Conservation (phyloP, 2,113 vertebrate species). For the Sphyrna mokarran region DNA sequence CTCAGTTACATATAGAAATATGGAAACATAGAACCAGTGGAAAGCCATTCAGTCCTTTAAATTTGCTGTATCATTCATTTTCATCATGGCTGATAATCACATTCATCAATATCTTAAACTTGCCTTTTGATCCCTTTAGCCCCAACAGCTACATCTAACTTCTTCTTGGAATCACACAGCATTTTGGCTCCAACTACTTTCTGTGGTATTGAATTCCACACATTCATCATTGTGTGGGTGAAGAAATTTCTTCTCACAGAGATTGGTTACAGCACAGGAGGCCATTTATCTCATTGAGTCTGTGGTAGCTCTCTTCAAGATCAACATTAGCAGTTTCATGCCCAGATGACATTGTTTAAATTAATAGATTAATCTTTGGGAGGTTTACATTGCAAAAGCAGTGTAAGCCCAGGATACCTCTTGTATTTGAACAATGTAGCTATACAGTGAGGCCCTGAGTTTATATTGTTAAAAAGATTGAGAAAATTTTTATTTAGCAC, state of each 20-base stretch:
- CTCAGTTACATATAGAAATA: background rate
- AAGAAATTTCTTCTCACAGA: too few species aligned
- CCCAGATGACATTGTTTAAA: background rate
- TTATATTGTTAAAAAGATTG: background rate
- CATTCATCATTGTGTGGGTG: too few species aligned
- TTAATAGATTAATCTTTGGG: background rate
- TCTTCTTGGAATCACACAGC: too few species aligned
- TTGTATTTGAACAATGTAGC: background rate
- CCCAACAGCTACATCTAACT: too few species aligned
- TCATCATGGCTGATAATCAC: too few species aligned
- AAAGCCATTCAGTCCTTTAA: too few species aligned
- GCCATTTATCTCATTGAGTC: background rate
- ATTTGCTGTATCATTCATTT: too few species aligned
- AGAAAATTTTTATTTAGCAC: background rate
- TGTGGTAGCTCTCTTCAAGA: background rate
- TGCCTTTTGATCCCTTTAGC: too few species aligned
- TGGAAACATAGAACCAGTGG: too few species aligned
- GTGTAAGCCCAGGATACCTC: background rate
- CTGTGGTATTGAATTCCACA: too few species aligned
- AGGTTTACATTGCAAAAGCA: background rate
- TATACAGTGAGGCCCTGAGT: background rate
- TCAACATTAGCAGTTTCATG: background rate
- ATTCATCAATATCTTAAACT: too few species aligned
- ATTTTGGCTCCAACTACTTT: too few species aligned
- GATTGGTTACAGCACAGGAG: background rate